phyloP scores from a whole-genome alignment of 2,113 vertebrate species.

The Arenaria interpres region DNA sequence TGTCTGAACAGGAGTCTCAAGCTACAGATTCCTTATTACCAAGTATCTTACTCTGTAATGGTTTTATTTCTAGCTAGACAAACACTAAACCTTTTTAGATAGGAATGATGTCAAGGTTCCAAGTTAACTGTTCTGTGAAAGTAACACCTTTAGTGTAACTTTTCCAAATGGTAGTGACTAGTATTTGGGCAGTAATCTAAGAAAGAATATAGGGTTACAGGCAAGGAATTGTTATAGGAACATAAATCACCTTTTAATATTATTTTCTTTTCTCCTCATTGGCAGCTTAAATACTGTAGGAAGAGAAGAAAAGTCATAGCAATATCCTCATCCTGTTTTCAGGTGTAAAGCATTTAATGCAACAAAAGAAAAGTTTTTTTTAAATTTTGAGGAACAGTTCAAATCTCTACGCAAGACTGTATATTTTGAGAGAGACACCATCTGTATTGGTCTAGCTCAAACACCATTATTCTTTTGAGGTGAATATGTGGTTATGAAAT shows the following conservation, averaged over 20 bases:
- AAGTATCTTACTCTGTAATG: fast-evolving
- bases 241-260: not conserved
- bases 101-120: not conserved
- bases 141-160: not conserved
- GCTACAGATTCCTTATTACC: not conserved
- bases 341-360: not conserved
- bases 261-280: not conserved
- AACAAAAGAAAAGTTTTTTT: not conserved
- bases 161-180: not conserved
- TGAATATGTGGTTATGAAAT: not conserved
- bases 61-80: not conserved
- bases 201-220: not conserved
- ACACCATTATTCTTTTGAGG: not conserved
- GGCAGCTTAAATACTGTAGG: not conserved
- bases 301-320: not conserved
- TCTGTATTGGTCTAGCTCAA: not conserved
- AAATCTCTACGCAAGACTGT: no score
- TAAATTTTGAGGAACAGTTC: not conserved
- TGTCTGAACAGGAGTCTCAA: not conserved
- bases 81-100: not conserved
- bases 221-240: not conserved
- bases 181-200: not conserved
- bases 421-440: no score
- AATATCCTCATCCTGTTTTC: not conserved
- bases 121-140: not conserved